Base-by-base conservation (phyloP, 2,888 invertebrate genomes). In the Molorchus minor region DNA sequence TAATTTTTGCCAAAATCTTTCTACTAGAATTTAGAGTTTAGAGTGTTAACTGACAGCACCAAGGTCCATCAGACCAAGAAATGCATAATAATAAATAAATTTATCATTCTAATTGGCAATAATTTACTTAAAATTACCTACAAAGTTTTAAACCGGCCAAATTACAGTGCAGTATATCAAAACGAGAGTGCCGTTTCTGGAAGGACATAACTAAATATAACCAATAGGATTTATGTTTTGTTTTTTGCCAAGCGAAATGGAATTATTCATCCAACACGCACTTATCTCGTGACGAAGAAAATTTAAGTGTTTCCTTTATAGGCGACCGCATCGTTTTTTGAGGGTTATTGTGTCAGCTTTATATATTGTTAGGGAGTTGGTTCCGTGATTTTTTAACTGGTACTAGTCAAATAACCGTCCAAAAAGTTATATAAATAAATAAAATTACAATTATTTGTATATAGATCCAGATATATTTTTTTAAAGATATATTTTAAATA, bases 91-190 rank as follows among this genome's bases (percentile, higher is more conserved):
- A 45, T 45, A 54, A 54, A 54, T 45, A 38, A 45, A 36, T 49
- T 49, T 49, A 29, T 54, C 45, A 38, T 29, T 43, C 25, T 54
- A 54, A 54, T 54, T 54, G 54, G 45, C 54, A 54, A 15, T 21
- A 38, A 19, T 54, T 54, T 21, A 29, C 29, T 19, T 36, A 54
- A 33, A 53, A 20, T 45, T 44, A 36, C 17, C 15, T n/a, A 7
- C 25, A 16, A 7, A 20, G 33, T 49, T 49, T 38, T 38, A 38
- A 16, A 17, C 25, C 16, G 13, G 49, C 49, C 49, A 49, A 49
- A 49, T 49, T 49, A 25, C 45, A 43, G 17, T 13, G 13, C 36
- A 7, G 3, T 45, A 54, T 15, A 45, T 54, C 54, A 54, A 36
- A 45, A 16, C 15, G 25, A 15, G 10, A 15, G n/a, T 36, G 16